Conservation (phyloP, 2,797 vertebrate species). For the Smutsia gigantea region DNA sequence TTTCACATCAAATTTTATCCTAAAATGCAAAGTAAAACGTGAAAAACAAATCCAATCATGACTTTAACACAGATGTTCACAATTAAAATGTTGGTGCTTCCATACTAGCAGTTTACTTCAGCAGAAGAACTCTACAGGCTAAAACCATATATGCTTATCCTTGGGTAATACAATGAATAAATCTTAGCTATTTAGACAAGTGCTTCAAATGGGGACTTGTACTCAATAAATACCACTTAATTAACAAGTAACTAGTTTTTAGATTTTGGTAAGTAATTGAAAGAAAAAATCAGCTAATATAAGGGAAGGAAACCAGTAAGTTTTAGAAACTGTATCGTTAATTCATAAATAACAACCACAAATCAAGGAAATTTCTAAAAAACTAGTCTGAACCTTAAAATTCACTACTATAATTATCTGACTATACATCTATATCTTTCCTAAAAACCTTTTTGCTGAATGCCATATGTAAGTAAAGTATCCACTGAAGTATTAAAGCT, state of each 20-base stretch:
- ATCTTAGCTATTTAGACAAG: neutral
- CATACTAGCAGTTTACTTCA: neutral
- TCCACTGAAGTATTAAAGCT: neutral
- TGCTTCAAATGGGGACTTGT: neutral
- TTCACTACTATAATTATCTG: neutral
- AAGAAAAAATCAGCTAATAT: neutral
- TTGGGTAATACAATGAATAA: neutral
- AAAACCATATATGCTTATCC: neutral
- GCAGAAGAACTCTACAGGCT: neutral
- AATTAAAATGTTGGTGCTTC: neutral
- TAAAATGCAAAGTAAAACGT: conserved; percentile 50
- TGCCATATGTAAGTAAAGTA: neutral
- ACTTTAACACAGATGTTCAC: neutral
- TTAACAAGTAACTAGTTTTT: neutral
- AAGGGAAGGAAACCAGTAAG: neutral
- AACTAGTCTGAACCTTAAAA: neutral
- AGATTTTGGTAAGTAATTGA: neutral
- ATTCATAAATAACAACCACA: neutral
- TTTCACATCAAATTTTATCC: conserved; percentile 23
- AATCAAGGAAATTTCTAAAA: neutral
- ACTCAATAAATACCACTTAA: neutral
- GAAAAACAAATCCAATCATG: neutral
- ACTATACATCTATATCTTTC: neutral
- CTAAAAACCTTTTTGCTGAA: neutral
- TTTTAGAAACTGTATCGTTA: neutral